Conservation (phyloP, 2,888 invertebrate species). For the Latheticus oryzae region DNA sequence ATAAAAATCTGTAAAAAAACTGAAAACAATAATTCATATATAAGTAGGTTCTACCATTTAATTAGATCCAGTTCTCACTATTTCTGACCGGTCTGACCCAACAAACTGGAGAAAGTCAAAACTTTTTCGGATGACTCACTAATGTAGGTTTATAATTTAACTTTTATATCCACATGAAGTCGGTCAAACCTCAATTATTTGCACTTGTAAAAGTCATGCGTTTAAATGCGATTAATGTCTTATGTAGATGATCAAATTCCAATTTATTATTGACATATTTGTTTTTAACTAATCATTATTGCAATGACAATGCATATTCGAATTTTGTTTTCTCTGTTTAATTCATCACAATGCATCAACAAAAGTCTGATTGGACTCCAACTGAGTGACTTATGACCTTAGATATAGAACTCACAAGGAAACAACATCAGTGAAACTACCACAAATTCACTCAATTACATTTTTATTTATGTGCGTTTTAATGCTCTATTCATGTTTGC, state of each 20-base stretch:
- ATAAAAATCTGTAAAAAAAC: neutral
- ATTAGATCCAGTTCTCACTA: slow-evolving; percentile 9
- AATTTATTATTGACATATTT: too few species aligned
- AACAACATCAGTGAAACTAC: slow-evolving; percentile 39
- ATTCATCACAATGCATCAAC: slow-evolving; percentile 10
- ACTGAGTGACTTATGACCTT: slow-evolving; percentile 46
- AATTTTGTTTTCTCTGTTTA: too few species aligned
- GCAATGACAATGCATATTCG: too few species aligned
- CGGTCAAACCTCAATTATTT: slow-evolving; percentile 24
- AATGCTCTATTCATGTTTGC: slow-evolving; percentile 7
- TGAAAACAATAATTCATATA: neutral
- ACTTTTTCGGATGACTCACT: slow-evolving; percentile 19
- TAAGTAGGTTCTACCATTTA: slow-evolving; percentile 7
- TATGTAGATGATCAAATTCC: too few species aligned
- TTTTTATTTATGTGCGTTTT: slow-evolving; percentile 24
- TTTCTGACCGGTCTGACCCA: neutral
- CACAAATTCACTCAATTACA: slow-evolving; percentile 29
- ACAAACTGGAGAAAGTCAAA: slow-evolving; percentile 10
- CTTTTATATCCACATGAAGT: slow-evolving; percentile 20
- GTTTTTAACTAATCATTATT: too few species aligned
- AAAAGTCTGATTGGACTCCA: slow-evolving; percentile 41
- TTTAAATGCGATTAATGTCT: too few species aligned
- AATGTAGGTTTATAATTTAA: too few species aligned
- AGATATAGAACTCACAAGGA: slow-evolving; percentile 43
- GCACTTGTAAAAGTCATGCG: too few species aligned